These are phyloP conservation scores for Charina bottae DNA, from an alignment of 2,113 vertebrate species.

Conservation along the genomic window DNA sequence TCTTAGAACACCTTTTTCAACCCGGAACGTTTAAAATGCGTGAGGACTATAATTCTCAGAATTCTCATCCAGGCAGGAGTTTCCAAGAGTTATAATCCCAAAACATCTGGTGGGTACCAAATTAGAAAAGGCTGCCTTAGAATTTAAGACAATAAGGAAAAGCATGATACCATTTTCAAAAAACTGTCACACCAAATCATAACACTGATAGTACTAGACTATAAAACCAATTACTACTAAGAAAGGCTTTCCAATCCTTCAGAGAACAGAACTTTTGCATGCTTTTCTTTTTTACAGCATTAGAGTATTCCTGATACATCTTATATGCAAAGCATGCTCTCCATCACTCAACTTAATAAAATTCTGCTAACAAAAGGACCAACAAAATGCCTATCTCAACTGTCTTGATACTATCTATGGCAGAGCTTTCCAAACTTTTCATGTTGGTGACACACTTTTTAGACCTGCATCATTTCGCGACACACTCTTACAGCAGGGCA, in stretches of 20 bases:
- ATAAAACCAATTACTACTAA: background rate
- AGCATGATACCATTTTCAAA: background rate
- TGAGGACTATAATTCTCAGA: background rate
- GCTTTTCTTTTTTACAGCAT: background rate
- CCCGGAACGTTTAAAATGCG: background rate
- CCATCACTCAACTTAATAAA: background rate
- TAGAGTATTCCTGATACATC: background rate
- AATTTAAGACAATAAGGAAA: background rate
- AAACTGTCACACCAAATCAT: background rate
- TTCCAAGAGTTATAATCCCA: background rate
- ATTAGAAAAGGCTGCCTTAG: background rate
- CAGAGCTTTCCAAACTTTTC: no score
- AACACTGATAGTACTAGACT: background rate
- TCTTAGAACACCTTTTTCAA: background rate
- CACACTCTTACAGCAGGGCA: no score
- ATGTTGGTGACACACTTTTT: no score
- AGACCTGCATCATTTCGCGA: no score
- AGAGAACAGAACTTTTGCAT: background rate
- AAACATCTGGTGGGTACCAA: background rate
- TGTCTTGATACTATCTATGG: background rate
- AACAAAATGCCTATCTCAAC: background rate
- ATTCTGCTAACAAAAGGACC: background rate
- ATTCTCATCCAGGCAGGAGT: background rate
- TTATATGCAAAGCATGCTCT: background rate
- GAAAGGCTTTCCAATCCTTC: background rate